Base-by-base conservation (phyloP, 1,140 invertebrate genomes). In the Artemia franciscana region DNA sequence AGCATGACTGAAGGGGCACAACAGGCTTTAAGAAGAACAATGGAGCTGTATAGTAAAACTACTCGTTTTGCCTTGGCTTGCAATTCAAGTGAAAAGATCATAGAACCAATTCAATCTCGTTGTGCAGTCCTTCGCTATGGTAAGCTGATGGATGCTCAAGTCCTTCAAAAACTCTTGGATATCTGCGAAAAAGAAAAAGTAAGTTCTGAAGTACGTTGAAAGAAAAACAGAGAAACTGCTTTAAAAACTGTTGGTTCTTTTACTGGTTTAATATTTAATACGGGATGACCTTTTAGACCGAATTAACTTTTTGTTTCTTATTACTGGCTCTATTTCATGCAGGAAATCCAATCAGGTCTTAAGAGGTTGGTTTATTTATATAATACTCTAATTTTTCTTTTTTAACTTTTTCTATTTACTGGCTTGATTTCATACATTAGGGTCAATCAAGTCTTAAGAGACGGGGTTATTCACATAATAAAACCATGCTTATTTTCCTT, bases 11-110 rank as follows among this genome's bases (percentile, higher is more conserved):
- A 95, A 70, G 91, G 91, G 5, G 93, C 94, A 1, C 93, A 98
- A 72, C 93, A 98, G 73, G 95, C 96, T 4, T 74, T 99, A 26
- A 78, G 96, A 15, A 78, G 95, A 69, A 99, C 93, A 3, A 99
- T 99, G 94, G 96, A 99, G 75, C 83, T 98, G 58, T 98, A 95
- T 74, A 95, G 91, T 59, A 85, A 84, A 70, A 98, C 94, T 5
- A 99, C 96, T 1, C 77, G 96, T 66, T 99, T 99, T 78, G 93
- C 93, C 3, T 76, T 99, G 2, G 96, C 96, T 58, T 98, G 95
- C 72, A 99, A 99, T 73, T 90, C 91, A 65, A 97, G 91, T 65
- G 94, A 98, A 70, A 97, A 97, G 77, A 96, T 99, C 59, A 99
- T 99, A 66, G 93, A 98, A 74, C 90, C 96, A 0, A 98, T 99